Evolutionary conservation across 1,140 invertebrate genomes (phyloP).

Genomic region (Cataglyphis hispanica): DNA sequence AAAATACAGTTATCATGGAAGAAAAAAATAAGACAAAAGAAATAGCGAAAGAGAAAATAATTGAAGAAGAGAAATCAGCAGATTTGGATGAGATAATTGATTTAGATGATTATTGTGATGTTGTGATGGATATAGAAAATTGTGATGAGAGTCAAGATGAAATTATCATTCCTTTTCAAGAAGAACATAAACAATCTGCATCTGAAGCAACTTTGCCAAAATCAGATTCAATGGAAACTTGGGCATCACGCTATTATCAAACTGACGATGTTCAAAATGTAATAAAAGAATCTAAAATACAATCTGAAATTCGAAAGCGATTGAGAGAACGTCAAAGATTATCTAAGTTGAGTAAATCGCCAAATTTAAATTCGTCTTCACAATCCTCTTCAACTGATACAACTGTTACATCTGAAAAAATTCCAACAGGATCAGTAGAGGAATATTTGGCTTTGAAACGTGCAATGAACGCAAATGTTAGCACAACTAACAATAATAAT

Average conservation of each 20-base stretch:
- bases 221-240: constrained; percentile 79
- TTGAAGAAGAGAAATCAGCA: constrained; percentile 65
- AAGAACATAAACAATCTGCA: constrained; percentile 27
- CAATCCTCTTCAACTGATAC: constrained; percentile 15
- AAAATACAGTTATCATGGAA: constrained; percentile 3
- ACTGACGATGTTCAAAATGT: constrained; percentile 85
- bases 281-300: constrained; percentile 86
- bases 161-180: not conserved
- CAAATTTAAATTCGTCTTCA: constrained; percentile 69
- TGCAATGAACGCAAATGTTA: constrained; percentile 10
- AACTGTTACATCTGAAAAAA: constrained; percentile 54
- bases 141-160: constrained; percentile 60
- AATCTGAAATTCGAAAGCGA: constrained; percentile 85
- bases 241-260: constrained; percentile 84
- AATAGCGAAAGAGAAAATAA: constrained; percentile 34
- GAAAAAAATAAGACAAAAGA: not conserved
- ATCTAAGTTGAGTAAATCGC: constrained; percentile 80
- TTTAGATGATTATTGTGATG: constrained; percentile 85
- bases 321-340: constrained; percentile 83
- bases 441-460: constrained; percentile 85
- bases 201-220: constrained; percentile 30
- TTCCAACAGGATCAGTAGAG: constrained; percentile 83
- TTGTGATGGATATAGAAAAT: constrained; percentile 83
- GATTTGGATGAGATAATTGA: constrained; percentile 84
- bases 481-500: constrained; percentile 18